Evolutionary conservation across 2,888 invertebrate species (phyloP).

Genomic region (Machimus rusticus): DNA sequence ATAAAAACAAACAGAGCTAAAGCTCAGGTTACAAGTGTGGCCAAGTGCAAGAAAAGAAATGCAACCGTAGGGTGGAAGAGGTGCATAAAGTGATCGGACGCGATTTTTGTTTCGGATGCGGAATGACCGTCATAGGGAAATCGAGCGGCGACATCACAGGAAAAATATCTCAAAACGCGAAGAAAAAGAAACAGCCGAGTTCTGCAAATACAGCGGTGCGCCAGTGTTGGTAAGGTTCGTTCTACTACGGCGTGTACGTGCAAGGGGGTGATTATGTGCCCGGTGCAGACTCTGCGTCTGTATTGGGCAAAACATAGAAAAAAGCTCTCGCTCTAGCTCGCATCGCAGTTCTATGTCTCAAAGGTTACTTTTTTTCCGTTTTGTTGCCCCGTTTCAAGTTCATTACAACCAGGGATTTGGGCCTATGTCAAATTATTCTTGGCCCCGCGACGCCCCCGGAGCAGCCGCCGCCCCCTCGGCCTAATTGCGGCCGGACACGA

Average conservation of each 20-base stretch:
- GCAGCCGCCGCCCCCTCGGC: background rate
- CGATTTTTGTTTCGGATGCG: background rate
- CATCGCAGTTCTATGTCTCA: background rate
- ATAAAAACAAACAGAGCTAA: conserved; percentile 24
- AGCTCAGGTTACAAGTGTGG: background rate
- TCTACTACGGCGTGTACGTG: background rate
- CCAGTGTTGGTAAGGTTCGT: conserved; percentile 5
- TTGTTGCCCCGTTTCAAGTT: conserved; percentile 35
- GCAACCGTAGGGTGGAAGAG: background rate
- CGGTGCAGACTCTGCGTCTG: background rate
- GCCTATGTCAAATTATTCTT: conserved; percentile 37
- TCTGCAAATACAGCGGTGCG: conserved; percentile 2
- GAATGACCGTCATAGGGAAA: conserved; percentile 21
- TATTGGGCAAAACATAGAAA: conserved; percentile 6
- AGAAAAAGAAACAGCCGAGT: conserved; percentile 5
- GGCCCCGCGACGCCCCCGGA: background rate
- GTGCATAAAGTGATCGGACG: background rate
- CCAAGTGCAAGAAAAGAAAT: background rate
- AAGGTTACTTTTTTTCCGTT: conserved; percentile 14
- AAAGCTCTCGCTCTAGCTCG: conserved; percentile 14
- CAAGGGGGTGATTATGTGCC: background rate
- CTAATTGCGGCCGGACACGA: background rate
- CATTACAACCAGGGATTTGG: conserved; percentile 20
- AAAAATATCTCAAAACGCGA: conserved; percentile 23
- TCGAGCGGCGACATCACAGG: conserved; percentile 33